A percentile compares a stretch with the other conserved stretches of the same genome.
Evolutionary conservation across 2,888 invertebrate genomes (phyloP).

Genomic region (Andrena fulva): DNA sequence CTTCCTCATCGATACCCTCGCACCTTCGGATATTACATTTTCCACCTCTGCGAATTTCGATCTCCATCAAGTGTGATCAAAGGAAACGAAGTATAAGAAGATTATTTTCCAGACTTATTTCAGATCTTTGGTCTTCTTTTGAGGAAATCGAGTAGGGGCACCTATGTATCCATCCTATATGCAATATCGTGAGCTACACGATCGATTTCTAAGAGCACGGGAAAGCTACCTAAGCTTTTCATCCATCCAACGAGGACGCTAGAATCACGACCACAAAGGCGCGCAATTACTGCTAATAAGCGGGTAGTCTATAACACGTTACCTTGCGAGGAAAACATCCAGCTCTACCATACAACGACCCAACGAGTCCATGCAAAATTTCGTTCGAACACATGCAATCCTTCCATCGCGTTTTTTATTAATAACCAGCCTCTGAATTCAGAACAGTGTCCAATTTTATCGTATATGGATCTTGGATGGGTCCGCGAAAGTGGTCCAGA

Average conservation of each 20-base stretch:
- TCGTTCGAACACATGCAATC: neutral
- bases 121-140: neutral
- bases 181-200: constrained; percentile 25
- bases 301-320: neutral
- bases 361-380: neutral
- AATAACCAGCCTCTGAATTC: neutral
- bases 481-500: neutral
- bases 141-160: neutral
- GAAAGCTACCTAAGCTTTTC: constrained; percentile 47
- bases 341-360: neutral
- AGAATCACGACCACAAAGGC: constrained; percentile 34
- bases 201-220: constrained; percentile 45
- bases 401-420: neutral
- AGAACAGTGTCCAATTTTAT: neutral
- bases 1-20: neutral
- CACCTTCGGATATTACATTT: too few relatives aligned
- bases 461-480: constrained; percentile 7
- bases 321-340: neutral
- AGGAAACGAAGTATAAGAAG: neutral
- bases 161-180: neutral
- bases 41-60: too few relatives aligned
- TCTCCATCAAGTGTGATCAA: neutral
- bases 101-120: neutral
- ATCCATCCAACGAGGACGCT: constrained; percentile 40
- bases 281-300: constrained; percentile 18